Percentiles rank a stretch among this genome's conserved stretches.
phyloP scores from a whole-genome alignment of 2,888 invertebrate species.

The Lutraria lutraria region DNA sequence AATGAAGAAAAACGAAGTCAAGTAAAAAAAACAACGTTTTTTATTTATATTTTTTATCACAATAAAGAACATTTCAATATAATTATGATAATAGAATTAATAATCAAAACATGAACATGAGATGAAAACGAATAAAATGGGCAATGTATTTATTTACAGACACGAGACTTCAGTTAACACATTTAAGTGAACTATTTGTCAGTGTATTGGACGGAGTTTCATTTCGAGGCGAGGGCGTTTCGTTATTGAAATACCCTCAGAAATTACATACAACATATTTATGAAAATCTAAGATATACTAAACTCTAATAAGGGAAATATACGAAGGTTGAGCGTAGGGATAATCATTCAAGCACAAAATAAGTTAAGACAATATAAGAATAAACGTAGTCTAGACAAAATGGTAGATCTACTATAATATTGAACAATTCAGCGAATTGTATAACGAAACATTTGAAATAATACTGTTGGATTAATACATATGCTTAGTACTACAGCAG shows the following conservation, averaged over 20 bases:
- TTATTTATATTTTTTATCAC: constrained; percentile 22
- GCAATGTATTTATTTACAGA: constrained; percentile 30
- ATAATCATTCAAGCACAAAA: constrained; percentile 31
- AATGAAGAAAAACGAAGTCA: no score
- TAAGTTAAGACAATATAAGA: not conserved
- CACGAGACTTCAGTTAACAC: constrained; percentile 10
- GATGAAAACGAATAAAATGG: constrained; percentile 8
- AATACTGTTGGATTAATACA: constrained; percentile 4
- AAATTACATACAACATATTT: constrained; percentile 27
- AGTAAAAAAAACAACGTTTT: not conserved
- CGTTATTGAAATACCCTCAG: not conserved
- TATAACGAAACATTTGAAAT: not conserved
- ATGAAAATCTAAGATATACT: constrained; percentile 26
- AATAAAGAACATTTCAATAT: constrained; percentile 21
- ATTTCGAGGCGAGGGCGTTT: constrained; percentile 30
- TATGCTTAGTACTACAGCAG: constrained; percentile 9
- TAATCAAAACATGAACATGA: constrained; percentile 23
- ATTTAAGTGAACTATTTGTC: not conserved
- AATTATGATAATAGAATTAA: constrained; percentile 5
- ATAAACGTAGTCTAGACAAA: not conserved
- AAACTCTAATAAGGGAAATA: constrained; percentile 3
- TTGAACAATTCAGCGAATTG: not conserved
- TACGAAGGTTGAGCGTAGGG: constrained; percentile 29
- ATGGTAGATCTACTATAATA: not conserved
- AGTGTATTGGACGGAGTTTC: constrained; percentile 42